A percentile compares a stretch with the other conserved stretches of the same genome.
phyloP scores from a whole-genome alignment of 2,797 vertebrate species.

The Peromyscus nudipes region DNA sequence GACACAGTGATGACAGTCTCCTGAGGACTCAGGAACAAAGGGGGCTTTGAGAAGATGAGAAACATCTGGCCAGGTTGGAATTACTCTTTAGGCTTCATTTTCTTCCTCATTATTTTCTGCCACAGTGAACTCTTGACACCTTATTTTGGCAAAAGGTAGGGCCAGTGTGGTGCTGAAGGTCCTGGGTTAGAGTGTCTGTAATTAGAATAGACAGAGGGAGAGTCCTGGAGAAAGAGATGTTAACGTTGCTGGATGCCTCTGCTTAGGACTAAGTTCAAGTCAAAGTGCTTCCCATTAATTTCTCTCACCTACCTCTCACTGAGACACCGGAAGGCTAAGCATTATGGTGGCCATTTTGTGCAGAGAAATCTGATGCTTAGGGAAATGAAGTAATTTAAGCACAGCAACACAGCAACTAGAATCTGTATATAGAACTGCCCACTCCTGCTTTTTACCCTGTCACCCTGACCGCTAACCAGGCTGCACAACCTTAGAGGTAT shows the following conservation, averaged over 20 bases:
- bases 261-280: background rate
- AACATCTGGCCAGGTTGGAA: background rate
- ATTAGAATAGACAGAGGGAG: background rate
- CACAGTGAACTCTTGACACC: background rate
- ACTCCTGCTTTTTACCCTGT: background rate
- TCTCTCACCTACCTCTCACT: background rate
- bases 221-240: background rate
- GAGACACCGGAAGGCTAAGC: background rate
- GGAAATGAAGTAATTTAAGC: background rate
- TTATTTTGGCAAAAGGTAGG: constrained; percentile 21
- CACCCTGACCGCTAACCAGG: background rate
- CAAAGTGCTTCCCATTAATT: background rate
- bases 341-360: background rate
- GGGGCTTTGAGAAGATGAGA: background rate
- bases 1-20: background rate
- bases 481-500: background rate
- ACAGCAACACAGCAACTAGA: background rate
- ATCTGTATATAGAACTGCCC: background rate
- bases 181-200: background rate
- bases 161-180: background rate
- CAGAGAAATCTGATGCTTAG: background rate
- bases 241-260: background rate
- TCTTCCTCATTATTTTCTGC: constrained; percentile 16
- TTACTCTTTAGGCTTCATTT: background rate
- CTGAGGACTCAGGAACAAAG: background rate